Evolutionary conservation across 2,888 invertebrate genomes (phyloP).

Genomic region (Lycia hirtaria): DNA sequence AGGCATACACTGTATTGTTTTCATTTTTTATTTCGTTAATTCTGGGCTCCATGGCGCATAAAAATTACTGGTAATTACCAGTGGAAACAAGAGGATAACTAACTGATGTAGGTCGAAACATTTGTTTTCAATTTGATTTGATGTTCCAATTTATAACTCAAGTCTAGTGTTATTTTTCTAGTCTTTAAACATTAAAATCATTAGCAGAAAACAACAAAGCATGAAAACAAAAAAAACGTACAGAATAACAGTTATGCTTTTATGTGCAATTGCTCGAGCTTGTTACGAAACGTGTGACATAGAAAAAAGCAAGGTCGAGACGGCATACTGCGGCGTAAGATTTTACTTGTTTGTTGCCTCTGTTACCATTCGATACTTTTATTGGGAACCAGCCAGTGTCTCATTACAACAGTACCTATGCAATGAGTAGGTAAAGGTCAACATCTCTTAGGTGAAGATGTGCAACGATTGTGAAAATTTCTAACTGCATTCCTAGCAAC

Average conservation of each 20-base stretch:
- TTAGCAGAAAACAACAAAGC: slow-evolving; percentile 1
- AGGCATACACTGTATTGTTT: too few species aligned
- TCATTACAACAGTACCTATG: slow-evolving; percentile 44
- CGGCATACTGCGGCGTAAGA: slow-evolving; percentile 35
- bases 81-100: too few species aligned
- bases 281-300: slow-evolving; percentile 35
- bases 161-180: too few species aligned
- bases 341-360: slow-evolving; percentile 7
- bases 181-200: too few species aligned
- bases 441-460: slow-evolving; percentile 28
- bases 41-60: too few species aligned
- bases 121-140: too few species aligned
- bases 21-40: too few species aligned
- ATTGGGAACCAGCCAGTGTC: slow-evolving; percentile 45
- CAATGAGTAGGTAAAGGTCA: slow-evolving; percentile 50
- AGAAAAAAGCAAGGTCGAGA: slow-evolving; percentile 56
- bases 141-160: too few species aligned
- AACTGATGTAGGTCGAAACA: too few species aligned
- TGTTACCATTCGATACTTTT: slow-evolving; percentile 27
- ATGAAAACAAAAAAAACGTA: slow-evolving; percentile 13
- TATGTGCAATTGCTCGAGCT: slow-evolving; percentile 11
- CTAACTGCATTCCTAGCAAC: slow-evolving; percentile 14
- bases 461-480: slow-evolving; percentile 11
- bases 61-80: too few species aligned
- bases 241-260: slow-evolving; percentile 15